Percentiles rank a stretch among this genome's conserved stretches.
phyloP scores from a whole-genome alignment of 2,888 invertebrate genomes.

The Myathropa florea region DNA sequence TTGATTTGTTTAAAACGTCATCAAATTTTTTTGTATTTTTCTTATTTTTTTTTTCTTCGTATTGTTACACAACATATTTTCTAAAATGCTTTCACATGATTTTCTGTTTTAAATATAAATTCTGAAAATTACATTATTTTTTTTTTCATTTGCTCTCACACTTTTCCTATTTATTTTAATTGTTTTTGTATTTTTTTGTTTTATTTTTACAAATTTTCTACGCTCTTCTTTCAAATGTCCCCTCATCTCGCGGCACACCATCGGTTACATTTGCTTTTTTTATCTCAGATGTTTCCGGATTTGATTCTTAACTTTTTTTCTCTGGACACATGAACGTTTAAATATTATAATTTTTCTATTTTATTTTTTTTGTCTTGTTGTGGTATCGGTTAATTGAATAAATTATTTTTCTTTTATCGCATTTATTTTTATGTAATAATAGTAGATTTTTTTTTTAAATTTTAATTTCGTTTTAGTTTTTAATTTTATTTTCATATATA shows the following conservation, averaged over 20 bases:
- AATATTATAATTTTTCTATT: constrained; percentile 28
- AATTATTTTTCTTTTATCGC: constrained; percentile 20
- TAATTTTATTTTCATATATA: constrained; percentile 24
- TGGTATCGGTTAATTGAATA: constrained; percentile 52
- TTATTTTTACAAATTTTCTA: constrained; percentile 54
- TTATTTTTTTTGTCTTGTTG: constrained; percentile 10
- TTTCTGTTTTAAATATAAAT: constrained; percentile 52
- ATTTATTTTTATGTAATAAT: constrained; percentile 27
- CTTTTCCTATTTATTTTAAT: constrained; percentile 3
- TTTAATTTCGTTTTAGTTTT: background rate
- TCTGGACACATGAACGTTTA: constrained; percentile 39
- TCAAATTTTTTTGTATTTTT: constrained; percentile 28
- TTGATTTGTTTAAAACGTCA: constrained; percentile 60
- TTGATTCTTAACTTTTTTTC: background rate
- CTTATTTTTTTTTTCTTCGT: constrained; percentile 13
- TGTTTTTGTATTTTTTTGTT: too few relatives aligned
- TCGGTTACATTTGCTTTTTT: constrained; percentile 11
- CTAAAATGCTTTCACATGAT: constrained; percentile 1
- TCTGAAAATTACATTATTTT: constrained; percentile 40
- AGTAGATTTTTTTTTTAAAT: constrained; percentile 29
- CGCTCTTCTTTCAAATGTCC: constrained; percentile 12
- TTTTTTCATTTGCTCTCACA: constrained; percentile 2
- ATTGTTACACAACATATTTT: constrained; percentile 61
- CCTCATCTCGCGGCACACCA: background rate
- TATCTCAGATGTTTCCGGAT: background rate